Base-by-base conservation (phyloP, 2,888 invertebrate genomes). In the Ectemnius cavifrons region DNA sequence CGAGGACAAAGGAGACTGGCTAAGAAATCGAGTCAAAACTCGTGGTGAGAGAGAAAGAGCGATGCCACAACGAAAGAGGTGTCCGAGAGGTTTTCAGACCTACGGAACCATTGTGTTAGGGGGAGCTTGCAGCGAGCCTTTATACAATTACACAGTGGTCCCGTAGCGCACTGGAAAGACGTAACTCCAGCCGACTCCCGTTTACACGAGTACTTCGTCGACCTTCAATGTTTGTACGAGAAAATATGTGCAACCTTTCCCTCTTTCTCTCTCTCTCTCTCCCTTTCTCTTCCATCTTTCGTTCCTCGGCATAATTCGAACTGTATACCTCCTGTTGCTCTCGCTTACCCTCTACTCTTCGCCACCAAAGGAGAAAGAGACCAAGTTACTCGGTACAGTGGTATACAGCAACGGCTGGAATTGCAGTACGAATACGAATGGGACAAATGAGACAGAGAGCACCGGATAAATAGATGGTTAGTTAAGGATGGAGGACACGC, bases 111-210 rank as follows among this genome's bases (percentile, higher is more conserved):
- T 78, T 80, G 80, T 78, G 72, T 73, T 68, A 71, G 73, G 68
- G 65, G 63, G 72, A 62, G 76, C 74, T 72, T 64, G 63, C 74
- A 62, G 74, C 76, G 71, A 63, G 69, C 73, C 74, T 80, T 78
- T 74, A 78, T 74, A 71, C 78, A 76, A 81, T 79, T 81, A 81
- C 72, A 66, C 73, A 62, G 76, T 81, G 73, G 73, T 74, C 72
- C 37, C 56, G 69, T 68, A 56, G 37, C 75, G 60, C 70, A 70
- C 62, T 64, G 70, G 70, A 63, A 78, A 76, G 67, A 73, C 62
- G 20, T 64, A 73, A 70, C 63, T 67, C 67, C 74, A 65, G 66
- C 62, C 71, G 69, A 58, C 67, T 11, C 71, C 60, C 62, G 68
- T 46, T 52, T 57, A 70, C 61, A 58, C 73, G 59, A 37, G 6